Evolutionary conservation across 1,140 invertebrate genomes (phyloP), one percentile per base, ranked within the genome.

Genomic region (Diabrotica undecimpunctata): DNA sequence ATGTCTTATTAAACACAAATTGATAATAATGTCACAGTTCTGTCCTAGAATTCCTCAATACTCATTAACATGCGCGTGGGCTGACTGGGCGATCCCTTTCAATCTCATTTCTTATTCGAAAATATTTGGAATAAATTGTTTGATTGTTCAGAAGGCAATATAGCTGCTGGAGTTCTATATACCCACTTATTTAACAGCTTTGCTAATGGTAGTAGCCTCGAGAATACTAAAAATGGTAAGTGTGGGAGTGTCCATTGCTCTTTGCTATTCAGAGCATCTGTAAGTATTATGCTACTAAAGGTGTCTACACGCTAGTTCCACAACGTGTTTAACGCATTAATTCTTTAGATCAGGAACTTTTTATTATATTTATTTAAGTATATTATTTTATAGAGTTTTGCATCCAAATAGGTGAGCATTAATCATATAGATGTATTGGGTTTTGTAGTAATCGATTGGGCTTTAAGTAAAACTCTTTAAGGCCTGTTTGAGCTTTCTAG

Each of bases 241-340:
- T 12, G 41, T 25, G 41, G 59, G 59, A 51, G 59, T 35, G 59
- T 6, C 59, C 11, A 35, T 35, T 61, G 12, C 14, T 61, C 25
- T 61, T 61, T 61, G 46, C 41, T 51, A 61, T 51, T 61, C 50
- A 52, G 46, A 52, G 14, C 59, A 61, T 61, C 35, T 25, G 37
- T 59, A 41, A n/a, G n/a, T 55, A 55, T 55, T 25, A 25, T 25
- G 25, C 25, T 1, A 25, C 1, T 25, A 25, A 25, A 25, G 25
- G 25, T 25, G 25, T 25, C 25, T 25, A 25, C 25, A 25, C 25
- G 25, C 25, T 25, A 25, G 25, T 25, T 25, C 25, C 4, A 25
- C 25, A 25, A 25, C 25, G 25, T 25, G 25, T 25, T 25, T 25
- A 25, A 25, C 25, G 25, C 25, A 25, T 25, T 25, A 25, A 25